Evolutionary conservation across 2,888 invertebrate genomes (phyloP).

Genomic region (Yponomeuta sedellus): DNA sequence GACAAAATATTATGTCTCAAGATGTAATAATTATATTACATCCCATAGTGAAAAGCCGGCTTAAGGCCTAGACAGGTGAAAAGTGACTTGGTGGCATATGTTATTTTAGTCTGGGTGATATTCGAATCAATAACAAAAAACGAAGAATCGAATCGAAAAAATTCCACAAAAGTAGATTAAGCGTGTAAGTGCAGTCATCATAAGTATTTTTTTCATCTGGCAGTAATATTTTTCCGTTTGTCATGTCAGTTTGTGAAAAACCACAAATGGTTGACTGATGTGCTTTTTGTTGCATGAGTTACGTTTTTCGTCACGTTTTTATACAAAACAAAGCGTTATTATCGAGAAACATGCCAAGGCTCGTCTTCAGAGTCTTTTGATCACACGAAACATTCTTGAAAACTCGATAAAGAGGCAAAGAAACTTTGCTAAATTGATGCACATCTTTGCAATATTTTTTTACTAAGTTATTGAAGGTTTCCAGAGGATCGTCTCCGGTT

Average conservation of each 20-base stretch:
- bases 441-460: neutral
- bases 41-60: too few species aligned
- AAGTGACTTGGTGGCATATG: too few species aligned
- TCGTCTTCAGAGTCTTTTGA: neutral
- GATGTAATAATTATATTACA: too few species aligned
- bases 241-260: conserved; percentile 32
- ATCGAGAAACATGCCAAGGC: conserved; percentile 12
- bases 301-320: conserved; percentile 41
- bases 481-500: neutral
- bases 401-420: neutral
- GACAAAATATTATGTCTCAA: too few species aligned
- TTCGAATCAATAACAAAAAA: neutral
- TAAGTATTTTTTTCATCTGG: conserved; percentile 34
- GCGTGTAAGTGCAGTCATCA: neutral
- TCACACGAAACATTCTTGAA: neutral
- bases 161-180: neutral
- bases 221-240: conserved; percentile 24
- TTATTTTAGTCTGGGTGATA: too few species aligned
- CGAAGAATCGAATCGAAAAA: too few species aligned
- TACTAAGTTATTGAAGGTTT: neutral
- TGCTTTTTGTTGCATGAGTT: conserved; percentile 51
- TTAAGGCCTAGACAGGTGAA: too few species aligned
- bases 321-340: conserved; percentile 29
- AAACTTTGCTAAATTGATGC: neutral
- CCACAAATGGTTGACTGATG: conserved; percentile 60